Base-by-base conservation (phyloP, 1,140 invertebrate species). In the Scaptomyza graminum region DNA sequence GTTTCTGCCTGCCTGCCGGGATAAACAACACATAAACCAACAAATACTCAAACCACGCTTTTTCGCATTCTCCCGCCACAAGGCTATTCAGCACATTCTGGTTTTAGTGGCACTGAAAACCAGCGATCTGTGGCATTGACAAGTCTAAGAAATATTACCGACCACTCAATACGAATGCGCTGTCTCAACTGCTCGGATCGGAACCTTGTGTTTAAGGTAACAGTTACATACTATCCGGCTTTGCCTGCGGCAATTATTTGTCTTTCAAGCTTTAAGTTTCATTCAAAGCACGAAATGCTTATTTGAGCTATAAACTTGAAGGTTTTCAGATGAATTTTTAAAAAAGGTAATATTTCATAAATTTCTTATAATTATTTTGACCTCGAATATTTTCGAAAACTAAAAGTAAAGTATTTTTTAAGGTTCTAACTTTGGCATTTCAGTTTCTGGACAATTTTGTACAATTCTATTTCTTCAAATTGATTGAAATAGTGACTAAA, bases 11-110 rank as follows among this genome's bases (percentile, higher is more conserved):
- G 51, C 37, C 50, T 50, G 52, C 15, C 67, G 59, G 55, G 16
- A 46, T 67, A 37, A 61, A 84, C 80, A 84, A 79, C 80, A 79
- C 80, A 84, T 84, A 77, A 76, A 61, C 65, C 39, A 31, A 52
- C 60, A 66, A 59, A 60, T 46, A 37, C 31, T 6, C 50, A 51
- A 37, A 39, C 16, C 31, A 8, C 31, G 2, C 31, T 0, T 7
- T 0, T 7, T 6, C 31, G 31, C 31, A 34, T 6, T 22, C 28
- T 28, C 31, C 7, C 7, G 31, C 31, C 31, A 6, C 31, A 34
- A 34, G 31, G 8, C 31, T 34, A 34, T 34, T 34, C 2, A 9
- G 31, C 31, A 34, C 31, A 34, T 34, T 34, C 7, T 9, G 31
- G 8, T 34, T 34, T 34, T 34, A 66, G 70, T 56, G 79, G 41